These are phyloP conservation scores for Pseudorectes ferrugineus DNA, from an alignment of 2,113 vertebrate species.

Conservation along the genomic window DNA sequence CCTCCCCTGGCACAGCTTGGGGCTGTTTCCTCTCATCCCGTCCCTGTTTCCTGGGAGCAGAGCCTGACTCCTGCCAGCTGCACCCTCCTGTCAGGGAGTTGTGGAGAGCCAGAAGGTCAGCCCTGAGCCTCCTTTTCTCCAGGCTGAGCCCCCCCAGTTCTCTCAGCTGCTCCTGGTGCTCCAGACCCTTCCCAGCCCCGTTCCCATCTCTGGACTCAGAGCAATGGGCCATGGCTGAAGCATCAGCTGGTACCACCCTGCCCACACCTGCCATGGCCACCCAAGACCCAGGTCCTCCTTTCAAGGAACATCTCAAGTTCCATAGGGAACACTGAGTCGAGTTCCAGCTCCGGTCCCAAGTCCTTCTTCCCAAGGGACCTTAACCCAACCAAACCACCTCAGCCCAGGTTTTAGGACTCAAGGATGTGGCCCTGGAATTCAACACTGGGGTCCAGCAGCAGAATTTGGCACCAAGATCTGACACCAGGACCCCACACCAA, in stretches of 20 bases:
- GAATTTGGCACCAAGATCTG: neutral
- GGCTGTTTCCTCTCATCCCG: neutral
- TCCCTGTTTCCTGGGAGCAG: neutral
- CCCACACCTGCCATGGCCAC: neutral
- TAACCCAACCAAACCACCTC: neutral
- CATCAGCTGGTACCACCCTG: neutral
- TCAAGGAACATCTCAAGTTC: neutral
- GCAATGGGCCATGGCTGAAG: rapidly evolving
- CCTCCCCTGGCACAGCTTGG: neutral
- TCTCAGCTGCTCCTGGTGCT: neutral
- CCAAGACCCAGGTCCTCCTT: neutral
- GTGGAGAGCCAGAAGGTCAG: neutral
- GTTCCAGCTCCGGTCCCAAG: neutral
- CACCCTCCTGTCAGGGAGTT: neutral
- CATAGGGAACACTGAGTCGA: no score
- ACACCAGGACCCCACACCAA: neutral
- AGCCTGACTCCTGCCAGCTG: rapidly evolving
- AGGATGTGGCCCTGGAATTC: neutral
- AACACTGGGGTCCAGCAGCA: neutral
- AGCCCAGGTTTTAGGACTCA: neutral
- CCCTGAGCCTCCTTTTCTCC: neutral
- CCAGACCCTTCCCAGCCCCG: neutral
- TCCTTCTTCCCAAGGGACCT: neutral
- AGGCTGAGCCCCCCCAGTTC: neutral
- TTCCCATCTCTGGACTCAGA: neutral